Conservation (phyloP, 2,888 invertebrate genomes). For the Anoplius nigerrimus region DNA sequence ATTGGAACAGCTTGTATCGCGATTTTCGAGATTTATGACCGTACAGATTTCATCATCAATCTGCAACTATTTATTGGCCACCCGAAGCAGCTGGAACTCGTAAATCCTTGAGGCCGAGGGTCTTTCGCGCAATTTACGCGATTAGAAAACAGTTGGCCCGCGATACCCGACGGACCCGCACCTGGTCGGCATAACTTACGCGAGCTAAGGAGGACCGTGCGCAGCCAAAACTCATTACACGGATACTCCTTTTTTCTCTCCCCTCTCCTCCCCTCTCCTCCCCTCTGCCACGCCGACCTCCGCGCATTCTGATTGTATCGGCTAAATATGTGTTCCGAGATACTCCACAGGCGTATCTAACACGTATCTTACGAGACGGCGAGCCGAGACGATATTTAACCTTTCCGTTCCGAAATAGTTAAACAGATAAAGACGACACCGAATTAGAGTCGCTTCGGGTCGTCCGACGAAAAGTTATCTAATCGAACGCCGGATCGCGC, state of each 20-base stretch:
- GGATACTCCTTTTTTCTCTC: neutral
- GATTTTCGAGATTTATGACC: conserved; percentile 23
- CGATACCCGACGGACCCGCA: conserved; percentile 13
- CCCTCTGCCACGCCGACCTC: neutral
- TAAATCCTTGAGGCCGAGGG: conserved; percentile 22
- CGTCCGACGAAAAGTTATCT: no score
- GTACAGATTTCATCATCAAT: conserved; percentile 1
- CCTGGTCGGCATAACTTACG: conserved; percentile 29
- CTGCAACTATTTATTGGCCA: conserved; percentile 6
- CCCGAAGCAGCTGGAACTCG: conserved; percentile 20
- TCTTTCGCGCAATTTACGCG: conserved; percentile 21
- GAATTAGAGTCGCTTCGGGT: no score
- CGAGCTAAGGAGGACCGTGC: conserved; percentile 13
- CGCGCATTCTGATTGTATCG: neutral
- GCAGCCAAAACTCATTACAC: conserved; percentile 23
- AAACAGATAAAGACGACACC: no score
- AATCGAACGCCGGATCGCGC: no score
- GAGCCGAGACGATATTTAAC: no score
- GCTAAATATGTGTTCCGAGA: no score
- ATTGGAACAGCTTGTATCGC: neutral
- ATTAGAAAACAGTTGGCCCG: conserved; percentile 23
- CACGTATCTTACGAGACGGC: no score
- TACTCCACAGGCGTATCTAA: no score
- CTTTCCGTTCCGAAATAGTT: no score
- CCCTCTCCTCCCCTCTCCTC: neutral